Evolutionary conservation across 2,888 invertebrate species (phyloP).

Genomic region (Cheilosia soror): DNA sequence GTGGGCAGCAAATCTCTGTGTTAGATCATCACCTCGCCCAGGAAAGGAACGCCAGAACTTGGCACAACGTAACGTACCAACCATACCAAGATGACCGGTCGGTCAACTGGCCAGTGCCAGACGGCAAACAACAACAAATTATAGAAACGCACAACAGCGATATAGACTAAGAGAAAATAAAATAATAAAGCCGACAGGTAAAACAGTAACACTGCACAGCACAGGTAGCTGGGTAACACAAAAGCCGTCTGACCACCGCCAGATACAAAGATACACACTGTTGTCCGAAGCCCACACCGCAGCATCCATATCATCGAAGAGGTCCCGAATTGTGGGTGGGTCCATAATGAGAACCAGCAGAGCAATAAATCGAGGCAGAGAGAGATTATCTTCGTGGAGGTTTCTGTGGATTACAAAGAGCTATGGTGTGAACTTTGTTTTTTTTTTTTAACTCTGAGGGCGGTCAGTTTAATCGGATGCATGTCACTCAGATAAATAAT

Average conservation of each 20-base stretch:
- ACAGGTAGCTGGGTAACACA: slow-evolving; percentile 64
- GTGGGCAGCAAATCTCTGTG: slow-evolving; percentile 71
- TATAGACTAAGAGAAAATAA: slow-evolving; percentile 25
- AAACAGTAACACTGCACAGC: slow-evolving; percentile 65
- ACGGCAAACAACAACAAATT: slow-evolving; percentile 26
- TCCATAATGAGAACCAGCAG: slow-evolving; percentile 69
- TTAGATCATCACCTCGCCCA: slow-evolving; percentile 74
- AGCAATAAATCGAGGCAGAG: slow-evolving; percentile 67
- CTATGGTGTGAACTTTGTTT: background rate
- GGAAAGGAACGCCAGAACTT: slow-evolving; percentile 54
- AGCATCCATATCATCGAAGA: slow-evolving; percentile 63
- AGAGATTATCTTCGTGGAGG: slow-evolving; percentile 63
- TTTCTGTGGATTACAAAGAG: slow-evolving; percentile 28
- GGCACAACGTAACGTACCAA: background rate
- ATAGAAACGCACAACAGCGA: slow-evolving; percentile 4
- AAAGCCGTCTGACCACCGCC: slow-evolving; percentile 67
- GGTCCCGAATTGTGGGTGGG: slow-evolving; percentile 74
- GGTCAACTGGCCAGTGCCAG: slow-evolving; percentile 2
- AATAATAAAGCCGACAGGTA: slow-evolving; percentile 51
- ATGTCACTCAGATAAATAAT: slow-evolving; percentile 58
- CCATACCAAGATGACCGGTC: slow-evolving; percentile 8
- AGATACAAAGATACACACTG: slow-evolving; percentile 61
- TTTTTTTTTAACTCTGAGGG: slow-evolving; percentile 50
- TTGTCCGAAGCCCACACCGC: slow-evolving; percentile 52
- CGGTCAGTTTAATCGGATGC: slow-evolving; percentile 70